Conservation (phyloP, 2,797 vertebrate species). For the Eospalax fontanierii region DNA sequence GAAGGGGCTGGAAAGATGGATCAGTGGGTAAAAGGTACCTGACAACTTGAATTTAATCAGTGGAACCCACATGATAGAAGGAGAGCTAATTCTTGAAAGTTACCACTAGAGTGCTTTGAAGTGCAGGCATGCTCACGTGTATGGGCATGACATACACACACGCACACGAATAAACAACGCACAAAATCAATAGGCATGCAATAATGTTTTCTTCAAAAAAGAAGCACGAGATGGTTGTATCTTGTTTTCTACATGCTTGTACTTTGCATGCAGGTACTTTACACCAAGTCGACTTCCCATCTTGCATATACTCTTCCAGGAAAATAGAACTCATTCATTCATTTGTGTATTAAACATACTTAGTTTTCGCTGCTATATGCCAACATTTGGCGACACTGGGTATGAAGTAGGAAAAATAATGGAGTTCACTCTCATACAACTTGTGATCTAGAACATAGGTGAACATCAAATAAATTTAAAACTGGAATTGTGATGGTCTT, state of each 20-base stretch:
- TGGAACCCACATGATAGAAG: background rate
- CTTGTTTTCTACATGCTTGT: too few relatives aligned
- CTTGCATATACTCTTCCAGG: background rate
- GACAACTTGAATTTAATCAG: background rate
- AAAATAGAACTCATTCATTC: background rate
- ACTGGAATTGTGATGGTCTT: background rate
- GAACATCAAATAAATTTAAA: background rate
- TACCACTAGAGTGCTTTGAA: background rate
- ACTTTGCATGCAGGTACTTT: too few relatives aligned
- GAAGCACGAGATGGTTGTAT: too few relatives aligned
- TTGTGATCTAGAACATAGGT: background rate
- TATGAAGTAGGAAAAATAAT: background rate
- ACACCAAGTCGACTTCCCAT: too few relatives aligned
- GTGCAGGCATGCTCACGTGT: background rate
- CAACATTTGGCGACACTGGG: background rate
- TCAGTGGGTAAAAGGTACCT: background rate
- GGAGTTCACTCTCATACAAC: background rate
- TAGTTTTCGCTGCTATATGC: background rate
- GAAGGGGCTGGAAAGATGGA: background rate
- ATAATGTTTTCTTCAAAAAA: too few relatives aligned
- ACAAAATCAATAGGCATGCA: too few relatives aligned
- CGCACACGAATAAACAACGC: too few relatives aligned
- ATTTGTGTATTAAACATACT: background rate
- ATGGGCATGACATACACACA: too few relatives aligned
- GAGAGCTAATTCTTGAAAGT: background rate